phyloP scores from a whole-genome alignment of 1,140 invertebrate genomes.

The Tetraneura akinire region DNA sequence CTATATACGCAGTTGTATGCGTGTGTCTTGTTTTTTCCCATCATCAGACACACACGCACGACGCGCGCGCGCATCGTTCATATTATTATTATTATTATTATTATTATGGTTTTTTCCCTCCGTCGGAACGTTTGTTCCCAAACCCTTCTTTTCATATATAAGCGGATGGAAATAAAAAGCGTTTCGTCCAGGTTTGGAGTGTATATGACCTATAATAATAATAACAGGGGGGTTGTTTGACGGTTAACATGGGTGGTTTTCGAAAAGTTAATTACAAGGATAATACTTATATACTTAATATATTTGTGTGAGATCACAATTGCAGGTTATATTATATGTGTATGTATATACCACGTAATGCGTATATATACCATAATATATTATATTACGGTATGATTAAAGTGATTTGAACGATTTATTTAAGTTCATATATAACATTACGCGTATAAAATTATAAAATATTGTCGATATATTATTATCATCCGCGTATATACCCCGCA shows the following conservation, averaged over 20 bases:
- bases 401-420: slow-evolving; percentile 12
- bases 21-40: slow-evolving; percentile 12
- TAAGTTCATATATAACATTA: background rate
- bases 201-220: slow-evolving; percentile 1
- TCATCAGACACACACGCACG: background rate
- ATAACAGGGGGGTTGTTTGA: slow-evolving; percentile 42
- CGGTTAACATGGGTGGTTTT: slow-evolving; percentile 42
- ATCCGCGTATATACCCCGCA: too few species aligned
- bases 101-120: background rate
- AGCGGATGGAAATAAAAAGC: slow-evolving; percentile 24
- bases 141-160: slow-evolving; percentile 9
- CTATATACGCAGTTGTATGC: too few species aligned
- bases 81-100: too few species aligned
- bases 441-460: too few species aligned
- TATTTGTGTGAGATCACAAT: slow-evolving; percentile 20
- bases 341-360: too few species aligned
- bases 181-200: background rate
- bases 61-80: background rate
- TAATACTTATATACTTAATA: background rate
- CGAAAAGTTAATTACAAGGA: slow-evolving; percentile 42
- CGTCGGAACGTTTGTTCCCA: background rate
- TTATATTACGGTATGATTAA: background rate
- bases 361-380: background rate
- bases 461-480: too few species aligned
- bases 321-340: slow-evolving; percentile 8